These are phyloP conservation scores for Poecilobothrus nobilitatus DNA, from an alignment of 2,888 invertebrate genomes.

Conservation along the genomic window DNA sequence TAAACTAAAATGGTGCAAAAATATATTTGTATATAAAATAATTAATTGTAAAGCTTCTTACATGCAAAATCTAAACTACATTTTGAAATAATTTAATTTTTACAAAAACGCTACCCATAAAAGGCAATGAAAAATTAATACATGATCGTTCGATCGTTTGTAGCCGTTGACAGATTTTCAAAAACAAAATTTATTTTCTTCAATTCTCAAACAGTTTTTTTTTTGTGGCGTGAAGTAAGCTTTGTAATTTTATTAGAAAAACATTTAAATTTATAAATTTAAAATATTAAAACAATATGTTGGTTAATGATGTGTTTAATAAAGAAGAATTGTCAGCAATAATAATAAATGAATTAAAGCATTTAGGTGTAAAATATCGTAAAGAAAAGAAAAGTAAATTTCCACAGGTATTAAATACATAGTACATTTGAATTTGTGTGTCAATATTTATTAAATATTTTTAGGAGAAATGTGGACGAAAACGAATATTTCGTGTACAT, in stretches of 20 bases:
- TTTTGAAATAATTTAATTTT: too few species aligned
- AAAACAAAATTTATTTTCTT: background rate
- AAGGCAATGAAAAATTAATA: background rate
- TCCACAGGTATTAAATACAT: conserved; percentile 44
- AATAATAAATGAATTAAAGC: conserved; percentile 57
- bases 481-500: conserved; percentile 49
- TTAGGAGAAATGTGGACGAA: conserved; percentile 26
- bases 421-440: too few species aligned
- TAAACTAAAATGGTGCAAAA: too few species aligned
- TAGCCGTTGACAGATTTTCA: background rate
- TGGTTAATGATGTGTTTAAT: conserved; percentile 48
- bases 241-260: too few species aligned
- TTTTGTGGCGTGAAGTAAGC: too few species aligned
- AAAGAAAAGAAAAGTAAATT: conserved; percentile 56
- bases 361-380: conserved; percentile 62
- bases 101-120: background rate
- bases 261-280: too few species aligned
- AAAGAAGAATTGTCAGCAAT: conserved; percentile 49
- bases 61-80: too few species aligned
- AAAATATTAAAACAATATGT: conserved; percentile 42
- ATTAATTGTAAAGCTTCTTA: too few species aligned
- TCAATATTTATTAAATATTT: background rate
- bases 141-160: background rate
- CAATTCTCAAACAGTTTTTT: background rate
- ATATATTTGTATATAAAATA: too few species aligned